Evolutionary conservation across 2,888 invertebrate species (phyloP).

Genomic region (Geophilus truncorum): DNA sequence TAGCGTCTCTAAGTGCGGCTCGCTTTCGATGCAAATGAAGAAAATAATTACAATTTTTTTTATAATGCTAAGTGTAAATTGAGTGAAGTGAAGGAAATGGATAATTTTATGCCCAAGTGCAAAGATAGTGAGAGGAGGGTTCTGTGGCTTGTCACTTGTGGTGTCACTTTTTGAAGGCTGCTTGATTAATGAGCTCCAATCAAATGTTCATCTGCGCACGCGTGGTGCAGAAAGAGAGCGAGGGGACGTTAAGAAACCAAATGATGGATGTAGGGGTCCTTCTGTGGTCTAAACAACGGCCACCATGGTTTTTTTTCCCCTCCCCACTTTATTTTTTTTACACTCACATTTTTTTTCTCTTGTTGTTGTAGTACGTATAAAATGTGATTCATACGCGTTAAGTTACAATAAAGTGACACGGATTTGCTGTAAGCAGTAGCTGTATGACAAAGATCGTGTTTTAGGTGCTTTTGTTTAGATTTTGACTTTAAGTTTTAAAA

Average conservation of each 20-base stretch:
- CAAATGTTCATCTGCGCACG: slow-evolving; percentile 15
- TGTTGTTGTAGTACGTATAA: too few relatives aligned
- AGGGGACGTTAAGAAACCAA: background rate
- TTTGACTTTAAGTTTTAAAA: too few relatives aligned
- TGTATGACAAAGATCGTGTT: too few relatives aligned
- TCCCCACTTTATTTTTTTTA: background rate
- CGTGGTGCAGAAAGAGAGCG: background rate
- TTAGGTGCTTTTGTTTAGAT: too few relatives aligned
- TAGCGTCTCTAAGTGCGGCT: background rate
- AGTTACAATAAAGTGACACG: too few relatives aligned
- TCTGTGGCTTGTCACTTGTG: slow-evolving; percentile 10
- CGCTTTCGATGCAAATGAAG: background rate
- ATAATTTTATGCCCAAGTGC: slow-evolving; percentile 12
- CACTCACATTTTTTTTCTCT: too few relatives aligned
- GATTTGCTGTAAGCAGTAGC: too few relatives aligned
- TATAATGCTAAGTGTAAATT: background rate
- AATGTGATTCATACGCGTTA: background rate
- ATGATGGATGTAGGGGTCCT: slow-evolving; percentile 15
- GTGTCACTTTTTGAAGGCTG: slow-evolving; percentile 11
- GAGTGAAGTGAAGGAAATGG: slow-evolving; percentile 1
- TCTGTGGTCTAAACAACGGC: slow-evolving; percentile 10
- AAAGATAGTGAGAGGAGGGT: background rate
- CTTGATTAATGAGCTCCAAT: slow-evolving; percentile 17
- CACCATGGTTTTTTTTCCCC: background rate
- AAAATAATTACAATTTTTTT: background rate